Evolutionary conservation across 2,113 vertebrate species (phyloP).

Genomic region (Cynopterus brachyotis): DNA sequence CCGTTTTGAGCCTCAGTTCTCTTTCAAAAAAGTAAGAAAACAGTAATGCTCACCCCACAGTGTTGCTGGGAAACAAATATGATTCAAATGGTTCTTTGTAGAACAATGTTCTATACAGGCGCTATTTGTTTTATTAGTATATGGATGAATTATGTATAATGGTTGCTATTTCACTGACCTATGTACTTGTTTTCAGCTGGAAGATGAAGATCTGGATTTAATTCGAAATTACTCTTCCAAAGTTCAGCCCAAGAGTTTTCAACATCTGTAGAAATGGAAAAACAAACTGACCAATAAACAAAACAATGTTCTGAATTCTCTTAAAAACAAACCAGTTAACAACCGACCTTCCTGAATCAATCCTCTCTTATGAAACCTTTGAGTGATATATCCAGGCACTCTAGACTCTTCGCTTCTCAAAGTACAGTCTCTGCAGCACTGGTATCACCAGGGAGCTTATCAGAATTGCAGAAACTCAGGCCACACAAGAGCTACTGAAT

Average conservation of each 20-base stretch:
- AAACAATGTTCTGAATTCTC: constrained; percentile 37
- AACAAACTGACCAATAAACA: constrained; percentile 29
- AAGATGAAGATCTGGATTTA: constrained; percentile 92
- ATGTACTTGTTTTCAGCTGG: constrained; percentile 97
- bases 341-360: neutral
- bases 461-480: neutral
- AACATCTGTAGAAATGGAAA: constrained; percentile 85
- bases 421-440: neutral
- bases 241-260: constrained; percentile 88
- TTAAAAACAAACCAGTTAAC: constrained; percentile 12
- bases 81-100: neutral
- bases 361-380: neutral
- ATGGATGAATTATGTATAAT: neutral
- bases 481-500: neutral
- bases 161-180: constrained; percentile 84
- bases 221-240: constrained; percentile 90
- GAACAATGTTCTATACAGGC: neutral
- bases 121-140: neutral
- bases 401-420: neutral
- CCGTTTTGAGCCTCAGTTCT: constrained; percentile 14
- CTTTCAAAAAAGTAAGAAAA: neutral
- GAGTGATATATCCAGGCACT: neutral
- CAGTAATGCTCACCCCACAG: neutral
- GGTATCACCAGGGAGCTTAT: neutral
- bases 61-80: neutral